These are phyloP conservation scores for Papilio protenor DNA, from an alignment of 2,888 invertebrate species.

Conservation along the genomic window DNA sequence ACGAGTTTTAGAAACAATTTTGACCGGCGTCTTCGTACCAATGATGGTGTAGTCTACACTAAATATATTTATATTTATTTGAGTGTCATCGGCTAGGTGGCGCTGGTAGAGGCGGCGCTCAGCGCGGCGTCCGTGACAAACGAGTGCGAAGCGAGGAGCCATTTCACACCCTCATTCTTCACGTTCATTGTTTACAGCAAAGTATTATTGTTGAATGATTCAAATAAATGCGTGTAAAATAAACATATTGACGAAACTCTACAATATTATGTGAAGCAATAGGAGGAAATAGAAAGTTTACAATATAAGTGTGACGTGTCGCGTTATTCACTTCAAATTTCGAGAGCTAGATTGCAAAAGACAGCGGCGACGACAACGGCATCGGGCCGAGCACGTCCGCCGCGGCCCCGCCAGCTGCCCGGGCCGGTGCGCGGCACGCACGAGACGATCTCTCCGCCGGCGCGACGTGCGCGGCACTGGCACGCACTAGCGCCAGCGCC, in stretches of 20 bases:
- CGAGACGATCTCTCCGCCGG: slow-evolving; percentile 7
- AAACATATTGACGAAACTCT: neutral
- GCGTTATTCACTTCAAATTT: slow-evolving; percentile 24
- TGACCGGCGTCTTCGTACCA: slow-evolving; percentile 38
- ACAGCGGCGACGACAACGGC: neutral
- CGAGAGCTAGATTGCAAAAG: slow-evolving; percentile 1
- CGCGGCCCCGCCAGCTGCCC: neutral
- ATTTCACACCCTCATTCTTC: neutral
- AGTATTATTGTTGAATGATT: neutral
- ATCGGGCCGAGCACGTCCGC: too few species aligned
- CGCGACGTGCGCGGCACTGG: neutral
- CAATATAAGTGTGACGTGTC: neutral
- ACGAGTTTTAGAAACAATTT: slow-evolving; percentile 67
- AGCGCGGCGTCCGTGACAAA: neutral
- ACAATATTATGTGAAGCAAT: neutral
- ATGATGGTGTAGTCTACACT: neutral
- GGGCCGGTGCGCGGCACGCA: neutral
- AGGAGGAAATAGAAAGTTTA: slow-evolving; percentile 42
- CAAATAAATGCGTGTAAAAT: neutral
- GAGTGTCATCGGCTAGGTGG: neutral
- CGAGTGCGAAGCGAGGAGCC: neutral
- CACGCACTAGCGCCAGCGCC: neutral
- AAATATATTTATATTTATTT: neutral
- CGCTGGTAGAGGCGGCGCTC: neutral
- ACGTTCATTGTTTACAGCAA: neutral